These are phyloP conservation scores for Onychomys leucogaster DNA, from an alignment of 2,797 vertebrate species.

Conservation along the genomic window DNA sequence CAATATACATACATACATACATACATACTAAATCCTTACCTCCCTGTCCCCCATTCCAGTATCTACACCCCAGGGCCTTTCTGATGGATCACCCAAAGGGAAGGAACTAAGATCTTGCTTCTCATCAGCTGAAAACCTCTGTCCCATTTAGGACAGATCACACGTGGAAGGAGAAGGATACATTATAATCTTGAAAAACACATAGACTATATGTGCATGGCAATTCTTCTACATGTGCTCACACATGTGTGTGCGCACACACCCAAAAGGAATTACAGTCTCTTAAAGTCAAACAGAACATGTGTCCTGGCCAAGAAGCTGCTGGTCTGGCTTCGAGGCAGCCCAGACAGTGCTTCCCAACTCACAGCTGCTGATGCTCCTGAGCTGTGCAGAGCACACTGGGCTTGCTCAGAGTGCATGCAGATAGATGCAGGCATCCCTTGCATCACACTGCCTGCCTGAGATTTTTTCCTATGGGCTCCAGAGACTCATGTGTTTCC, in stretches of 20 bases:
- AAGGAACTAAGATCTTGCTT: not conserved
- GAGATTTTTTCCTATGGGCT: not conserved
- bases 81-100: not conserved
- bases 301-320: not conserved
- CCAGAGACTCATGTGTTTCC: not conserved
- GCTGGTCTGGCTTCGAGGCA: constrained; percentile 26
- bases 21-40: not conserved
- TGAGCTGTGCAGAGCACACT: fast-evolving
- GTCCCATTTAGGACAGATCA: not conserved
- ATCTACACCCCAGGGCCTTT: not conserved
- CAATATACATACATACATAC: not conserved
- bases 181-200: not conserved
- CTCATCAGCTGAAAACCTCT: not conserved
- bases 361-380: not conserved
- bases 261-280: constrained; percentile 4
- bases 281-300: constrained; percentile 18
- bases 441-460: not conserved
- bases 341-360: not conserved
- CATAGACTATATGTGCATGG: not conserved
- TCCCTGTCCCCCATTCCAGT: not conserved
- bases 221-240: not conserved
- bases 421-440: not conserved
- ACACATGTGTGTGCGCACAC: not conserved
- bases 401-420: fast-evolving
- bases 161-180: not conserved